These are phyloP conservation scores for Acrocephalus scirpaceus DNA, from an alignment of 2,797 vertebrate species.

Conservation along the genomic window DNA sequence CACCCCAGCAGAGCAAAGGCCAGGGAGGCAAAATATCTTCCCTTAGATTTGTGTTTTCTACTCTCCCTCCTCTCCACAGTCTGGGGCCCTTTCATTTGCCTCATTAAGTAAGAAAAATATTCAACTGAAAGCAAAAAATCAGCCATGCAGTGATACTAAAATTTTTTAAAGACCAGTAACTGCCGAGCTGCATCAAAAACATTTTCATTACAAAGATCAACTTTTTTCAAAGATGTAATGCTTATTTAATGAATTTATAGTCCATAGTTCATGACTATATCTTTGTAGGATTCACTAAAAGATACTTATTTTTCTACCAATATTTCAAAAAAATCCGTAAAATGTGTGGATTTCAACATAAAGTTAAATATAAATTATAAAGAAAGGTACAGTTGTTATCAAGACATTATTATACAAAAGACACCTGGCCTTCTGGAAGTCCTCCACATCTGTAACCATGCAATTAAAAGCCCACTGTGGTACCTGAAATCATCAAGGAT, in stretches of 20 bases:
- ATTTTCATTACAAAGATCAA: background rate
- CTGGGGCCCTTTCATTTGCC: background rate
- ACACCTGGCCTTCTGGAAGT: background rate
- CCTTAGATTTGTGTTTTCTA: background rate
- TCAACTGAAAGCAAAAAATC: background rate
- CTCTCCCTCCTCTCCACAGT: background rate
- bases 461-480: constrained; percentile 1
- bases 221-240: background rate
- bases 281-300: background rate
- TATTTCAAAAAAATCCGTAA: background rate
- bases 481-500: constrained; percentile 50
- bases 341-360: background rate
- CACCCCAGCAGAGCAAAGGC: rapidly evolving
- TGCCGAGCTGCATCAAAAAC: background rate
- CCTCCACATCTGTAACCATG: background rate
- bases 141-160: background rate
- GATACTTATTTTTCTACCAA: background rate
- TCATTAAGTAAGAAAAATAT: background rate
- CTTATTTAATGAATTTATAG: background rate
- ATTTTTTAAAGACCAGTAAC: background rate
- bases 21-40: background rate
- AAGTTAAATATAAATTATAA: background rate
- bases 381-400: background rate
- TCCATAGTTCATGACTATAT: background rate
- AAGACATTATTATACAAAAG: background rate